phyloP scores from a whole-genome alignment of 2,113 vertebrate species.

The Cephalopholis sonnerati region DNA sequence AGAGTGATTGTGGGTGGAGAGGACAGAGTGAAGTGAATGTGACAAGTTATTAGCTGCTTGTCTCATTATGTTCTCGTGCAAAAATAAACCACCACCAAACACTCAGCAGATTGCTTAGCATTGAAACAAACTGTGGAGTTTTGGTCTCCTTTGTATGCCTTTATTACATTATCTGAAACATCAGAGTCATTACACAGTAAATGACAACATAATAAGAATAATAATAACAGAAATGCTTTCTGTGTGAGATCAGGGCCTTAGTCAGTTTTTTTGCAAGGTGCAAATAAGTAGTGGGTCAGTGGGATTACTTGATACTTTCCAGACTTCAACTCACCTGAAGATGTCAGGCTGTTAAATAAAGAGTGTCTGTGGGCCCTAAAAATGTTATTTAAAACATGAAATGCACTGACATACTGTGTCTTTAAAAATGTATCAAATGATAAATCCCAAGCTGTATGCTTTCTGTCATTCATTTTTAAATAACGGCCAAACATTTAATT shows the following conservation, averaged over 20 bases:
- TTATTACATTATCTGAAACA: neutral
- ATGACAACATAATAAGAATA: too few relatives aligned
- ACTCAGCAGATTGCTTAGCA: neutral
- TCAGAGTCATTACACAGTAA: neutral
- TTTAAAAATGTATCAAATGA: neutral
- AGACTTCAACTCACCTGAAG: constrained; percentile 5
- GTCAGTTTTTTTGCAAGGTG: neutral
- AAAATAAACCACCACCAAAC: neutral
- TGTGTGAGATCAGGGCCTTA: too few relatives aligned
- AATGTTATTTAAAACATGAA: neutral
- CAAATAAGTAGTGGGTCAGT: neutral
- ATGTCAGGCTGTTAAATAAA: neutral
- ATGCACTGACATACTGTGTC: neutral
- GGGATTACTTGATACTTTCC: neutral
- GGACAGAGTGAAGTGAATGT: neutral
- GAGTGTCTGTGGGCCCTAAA: neutral
- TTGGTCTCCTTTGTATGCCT: neutral
- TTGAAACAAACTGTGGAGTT: neutral
- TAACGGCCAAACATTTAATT: neutral
- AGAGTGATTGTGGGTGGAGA: neutral
- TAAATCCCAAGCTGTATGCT: neutral
- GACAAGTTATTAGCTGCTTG: neutral
- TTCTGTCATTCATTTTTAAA: too few relatives aligned
- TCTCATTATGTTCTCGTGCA: neutral
- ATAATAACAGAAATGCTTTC: too few relatives aligned